These are phyloP conservation scores for Tiliqua scincoides DNA, from an alignment of 2,113 vertebrate species.

Conservation along the genomic window DNA sequence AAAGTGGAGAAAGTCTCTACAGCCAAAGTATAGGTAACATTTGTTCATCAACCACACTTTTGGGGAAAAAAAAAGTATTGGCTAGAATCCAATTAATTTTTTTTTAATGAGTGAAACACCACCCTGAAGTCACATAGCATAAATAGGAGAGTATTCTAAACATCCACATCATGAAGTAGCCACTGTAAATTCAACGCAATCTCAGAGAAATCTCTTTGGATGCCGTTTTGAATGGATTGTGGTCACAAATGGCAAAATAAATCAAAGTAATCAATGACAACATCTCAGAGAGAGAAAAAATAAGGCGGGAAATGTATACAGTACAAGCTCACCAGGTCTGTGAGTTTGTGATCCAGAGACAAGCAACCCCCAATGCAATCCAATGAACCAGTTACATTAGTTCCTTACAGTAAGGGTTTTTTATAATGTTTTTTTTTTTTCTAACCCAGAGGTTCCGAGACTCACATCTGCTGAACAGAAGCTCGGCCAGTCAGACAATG, in stretches of 20 bases:
- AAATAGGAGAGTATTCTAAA: conserved; percentile 19
- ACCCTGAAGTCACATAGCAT: neutral
- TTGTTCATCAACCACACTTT: neutral
- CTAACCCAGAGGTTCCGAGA: neutral
- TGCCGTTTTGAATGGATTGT: conserved; percentile 10
- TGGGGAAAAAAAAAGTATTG: neutral
- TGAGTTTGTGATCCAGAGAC: neutral
- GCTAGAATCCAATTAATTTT: neutral
- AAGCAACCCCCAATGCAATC: neutral
- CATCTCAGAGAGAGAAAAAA: conserved; percentile 30
- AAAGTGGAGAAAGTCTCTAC: neutral
- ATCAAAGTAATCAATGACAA: conserved; percentile 35
- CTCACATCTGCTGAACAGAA: conserved; percentile 17
- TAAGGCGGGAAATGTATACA: conserved; percentile 34
- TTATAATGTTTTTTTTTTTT: too few species aligned
- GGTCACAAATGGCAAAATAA: conserved; percentile 31
- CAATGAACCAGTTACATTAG: neutral
- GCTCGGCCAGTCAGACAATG: neutral
- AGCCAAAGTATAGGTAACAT: neutral
- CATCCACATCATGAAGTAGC: conserved; percentile 46
- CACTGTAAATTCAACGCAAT: neutral
- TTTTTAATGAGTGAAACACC: neutral
- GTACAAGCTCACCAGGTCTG: conserved; percentile 34
- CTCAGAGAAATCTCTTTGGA: conserved; percentile 9
- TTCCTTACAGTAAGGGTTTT: neutral